Base-by-base conservation (phyloP, 2,113 vertebrate species). In the Seriola quinqueradiata region DNA sequence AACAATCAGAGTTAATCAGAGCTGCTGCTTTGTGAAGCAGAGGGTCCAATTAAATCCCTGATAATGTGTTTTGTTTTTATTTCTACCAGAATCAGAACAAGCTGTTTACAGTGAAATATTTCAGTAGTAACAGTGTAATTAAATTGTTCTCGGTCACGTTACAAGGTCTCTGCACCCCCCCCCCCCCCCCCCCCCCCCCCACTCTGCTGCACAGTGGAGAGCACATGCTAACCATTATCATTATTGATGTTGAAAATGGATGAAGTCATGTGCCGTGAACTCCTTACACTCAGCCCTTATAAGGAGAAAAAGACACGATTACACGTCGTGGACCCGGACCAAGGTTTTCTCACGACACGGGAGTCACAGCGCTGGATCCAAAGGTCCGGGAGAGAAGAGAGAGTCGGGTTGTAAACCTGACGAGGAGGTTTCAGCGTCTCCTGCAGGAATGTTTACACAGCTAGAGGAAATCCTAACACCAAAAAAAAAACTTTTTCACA, bases 181-280 rank as follows among this genome's bases (percentile, higher is more conserved):
- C 38, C 38, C 38, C 38, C 38, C 38, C 38, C 38, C 38, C 38
- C 38, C 5, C 38, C 38, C 38, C 6, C 36, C 8, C 40, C 40
- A 40, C 9, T 77, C 80, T 61, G 82, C 70, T 70, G 70, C 34
- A 66, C 84, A 75, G 79, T 44, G 79, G 60, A 61, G 60, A 54
- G 83, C 90, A 90, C 88, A 84, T 90, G 88, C 78, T 84, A 87
- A 66, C 87, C 50, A 89, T 91, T 88, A 92, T 73, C 70, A 77
- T 84, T 50, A 82, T 16, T 83, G 60, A 76, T 23, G 80, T 42
- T 74, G 79, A 82, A 80, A 88, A 82, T 70, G 70, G 75, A 85
- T 91, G 91, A 91, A 83, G 85, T 89, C 88, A 90, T 89, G 79
- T 58, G 74, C 78, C 44, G 2, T 75, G 79, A 69, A 82, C 70